A percentile compares a stretch with the other conserved stretches of the same genome.
Conservation (phyloP, 2,888 invertebrate genomes). For the Orchesellides sinensis region DNA sequence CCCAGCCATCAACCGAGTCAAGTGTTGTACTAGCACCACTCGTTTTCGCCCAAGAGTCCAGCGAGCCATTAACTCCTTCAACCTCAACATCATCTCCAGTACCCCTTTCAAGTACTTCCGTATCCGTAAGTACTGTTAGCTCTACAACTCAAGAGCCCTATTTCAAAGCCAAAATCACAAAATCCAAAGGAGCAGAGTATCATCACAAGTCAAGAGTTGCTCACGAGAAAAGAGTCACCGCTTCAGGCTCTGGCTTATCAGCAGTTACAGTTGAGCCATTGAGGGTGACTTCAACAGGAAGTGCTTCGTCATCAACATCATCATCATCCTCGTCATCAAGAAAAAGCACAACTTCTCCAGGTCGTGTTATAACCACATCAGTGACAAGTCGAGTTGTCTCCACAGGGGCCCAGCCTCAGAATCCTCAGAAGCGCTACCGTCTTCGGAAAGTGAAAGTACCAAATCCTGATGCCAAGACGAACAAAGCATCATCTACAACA, state of each 20-base stretch:
- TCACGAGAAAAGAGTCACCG: slow-evolving; percentile 49
- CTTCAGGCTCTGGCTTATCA: slow-evolving; percentile 30
- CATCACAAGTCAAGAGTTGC: slow-evolving; percentile 33
- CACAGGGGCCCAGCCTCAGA: slow-evolving; percentile 44
- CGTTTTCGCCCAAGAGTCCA: slow-evolving; percentile 29
- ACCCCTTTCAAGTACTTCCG: slow-evolving; percentile 27
- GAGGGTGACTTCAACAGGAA: slow-evolving; percentile 25
- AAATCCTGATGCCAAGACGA: slow-evolving; percentile 57
- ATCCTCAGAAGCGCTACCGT: slow-evolving; percentile 49
- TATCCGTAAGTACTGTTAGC: slow-evolving; percentile 31
- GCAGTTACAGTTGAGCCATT: slow-evolving; percentile 41
- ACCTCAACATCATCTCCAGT: slow-evolving; percentile 5
- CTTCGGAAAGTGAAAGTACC: slow-evolving; percentile 65
- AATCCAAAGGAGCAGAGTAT: slow-evolving; percentile 25
- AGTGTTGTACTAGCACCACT: slow-evolving; percentile 48
- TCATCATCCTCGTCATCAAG: slow-evolving; percentile 14
- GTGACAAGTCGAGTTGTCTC: slow-evolving; percentile 63
- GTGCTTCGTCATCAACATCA: neutral
- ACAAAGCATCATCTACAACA: slow-evolving; percentile 12
- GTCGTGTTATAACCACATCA: slow-evolving; percentile 58
- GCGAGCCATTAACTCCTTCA: slow-evolving; percentile 30
- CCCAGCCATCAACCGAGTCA: slow-evolving; percentile 11
- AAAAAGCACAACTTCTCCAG: slow-evolving; percentile 4
- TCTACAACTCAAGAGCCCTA: slow-evolving; percentile 27
- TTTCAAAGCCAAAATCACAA: slow-evolving; percentile 32